Evolutionary conservation across 2,113 vertebrate genomes (phyloP), one percentile per base, ranked within the genome.

Genomic region (Geococcyx californianus): DNA sequence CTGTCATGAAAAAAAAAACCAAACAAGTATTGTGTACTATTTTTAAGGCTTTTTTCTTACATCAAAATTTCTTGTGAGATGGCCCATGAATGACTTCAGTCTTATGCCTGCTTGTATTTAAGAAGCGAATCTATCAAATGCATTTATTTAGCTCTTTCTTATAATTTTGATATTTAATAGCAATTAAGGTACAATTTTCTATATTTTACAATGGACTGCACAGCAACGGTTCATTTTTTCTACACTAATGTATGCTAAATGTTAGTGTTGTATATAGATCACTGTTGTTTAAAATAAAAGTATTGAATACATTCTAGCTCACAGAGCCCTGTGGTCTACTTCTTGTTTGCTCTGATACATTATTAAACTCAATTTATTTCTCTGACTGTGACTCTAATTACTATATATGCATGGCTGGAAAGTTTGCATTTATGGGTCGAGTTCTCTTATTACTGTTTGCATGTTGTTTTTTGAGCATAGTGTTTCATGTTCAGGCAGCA

Each of bases 401-500:
- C 94, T 74, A 23, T 60, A 97, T 98, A 97, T 98, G 95, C 96
- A 97, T 97, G 97, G 51, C 93, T 97, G 83, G 85, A 97, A 97
- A 98, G 93, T 98, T 98, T 97, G 90, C 90, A 82, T 78, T 92
- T 55, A 84, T 97, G 91, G 47, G 87, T 97, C 13, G 16, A 93
- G 84, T 97, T 96, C 78, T 95, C 75, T 96, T 97, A 97, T 95
- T 20, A 63, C 80, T 89, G 94, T 96, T 97, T 97, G 94, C 95
- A 95, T 98, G 97, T 97, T 87, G 92, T 95, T 98, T 96, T 96
- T 97, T 98, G 92, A 97, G 93, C 94, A 96, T 88, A 21, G 70
- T 93, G 94, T 98, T 98, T 98, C 94, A 96, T 97, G 97, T 98
- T 95, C 97, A 97, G 94, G 92, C 87, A 98, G 98, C 92, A 95